These are phyloP conservation scores for Andrena trimmerana DNA, from an alignment of 2,888 invertebrate genomes.

Conservation along the genomic window DNA sequence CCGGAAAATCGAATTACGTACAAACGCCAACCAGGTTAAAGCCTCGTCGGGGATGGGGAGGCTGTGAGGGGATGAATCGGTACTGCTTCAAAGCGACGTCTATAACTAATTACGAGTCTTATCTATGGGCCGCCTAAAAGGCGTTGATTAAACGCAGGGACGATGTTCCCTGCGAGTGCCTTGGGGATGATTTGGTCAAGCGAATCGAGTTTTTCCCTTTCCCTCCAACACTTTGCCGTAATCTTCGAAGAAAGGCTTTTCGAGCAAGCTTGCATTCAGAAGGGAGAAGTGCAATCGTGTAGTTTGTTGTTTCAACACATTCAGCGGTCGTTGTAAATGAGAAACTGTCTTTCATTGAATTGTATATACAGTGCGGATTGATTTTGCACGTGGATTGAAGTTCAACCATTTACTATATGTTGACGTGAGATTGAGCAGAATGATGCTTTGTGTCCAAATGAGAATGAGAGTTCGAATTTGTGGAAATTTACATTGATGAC, in stretches of 20 bases:
- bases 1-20: constrained; percentile 72
- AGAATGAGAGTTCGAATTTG: too few relatives aligned
- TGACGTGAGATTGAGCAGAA: too few relatives aligned
- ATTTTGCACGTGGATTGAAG: too few relatives aligned
- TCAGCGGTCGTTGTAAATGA: too few relatives aligned
- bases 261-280: neutral
- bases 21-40: constrained; percentile 59
- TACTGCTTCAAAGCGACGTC: constrained; percentile 67
- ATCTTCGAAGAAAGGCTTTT: neutral
- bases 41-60: constrained; percentile 13
- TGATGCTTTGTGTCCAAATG: too few relatives aligned
- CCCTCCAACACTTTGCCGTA: neutral
- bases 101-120: constrained; percentile 71
- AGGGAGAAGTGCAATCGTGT: neutral
- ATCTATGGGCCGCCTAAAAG: constrained; percentile 64
- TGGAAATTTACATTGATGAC: too few relatives aligned
- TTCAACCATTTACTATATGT: too few relatives aligned
- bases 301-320: too few relatives aligned
- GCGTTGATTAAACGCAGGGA: constrained; percentile 68
- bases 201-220: constrained; percentile 2
- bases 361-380: too few relatives aligned
- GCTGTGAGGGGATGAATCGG: constrained; percentile 23
- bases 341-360: too few relatives aligned
- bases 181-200: constrained; percentile 15
- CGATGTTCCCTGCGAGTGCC: constrained; percentile 7